These are phyloP conservation scores for Nothobranchius kuhntae DNA, from an alignment of 2,113 vertebrate genomes.

Conservation along the genomic window DNA sequence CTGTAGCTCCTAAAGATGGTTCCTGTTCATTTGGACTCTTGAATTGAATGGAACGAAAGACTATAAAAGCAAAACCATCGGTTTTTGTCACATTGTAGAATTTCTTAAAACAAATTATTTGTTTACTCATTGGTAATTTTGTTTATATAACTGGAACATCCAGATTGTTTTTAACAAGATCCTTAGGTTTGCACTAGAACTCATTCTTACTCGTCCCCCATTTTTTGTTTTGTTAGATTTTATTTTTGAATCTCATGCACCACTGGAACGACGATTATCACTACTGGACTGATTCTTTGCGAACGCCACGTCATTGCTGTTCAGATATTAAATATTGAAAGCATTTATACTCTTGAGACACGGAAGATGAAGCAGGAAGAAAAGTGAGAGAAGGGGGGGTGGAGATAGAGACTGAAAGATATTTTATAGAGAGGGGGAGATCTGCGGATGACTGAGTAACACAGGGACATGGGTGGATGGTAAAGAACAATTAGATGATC, in stretches of 20 bases:
- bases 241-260: constrained; percentile 44
- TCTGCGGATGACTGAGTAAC: constrained; percentile 39
- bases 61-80: constrained; percentile 15
- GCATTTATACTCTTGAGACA: constrained; percentile 57
- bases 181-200: constrained; percentile 71
- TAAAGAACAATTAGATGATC: constrained; percentile 71
- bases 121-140: constrained; percentile 58
- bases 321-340: constrained; percentile 68
- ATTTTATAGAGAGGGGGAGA: constrained; percentile 48
- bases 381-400: constrained; percentile 10
- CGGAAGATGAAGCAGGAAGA: constrained; percentile 39
- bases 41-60: constrained; percentile 60
- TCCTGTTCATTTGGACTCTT: constrained; percentile 46
- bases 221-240: constrained; percentile 5
- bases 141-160: constrained; percentile 63
- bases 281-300: constrained; percentile 52
- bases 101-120: constrained; percentile 46
- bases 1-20: constrained; percentile 38
- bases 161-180: constrained; percentile 52
- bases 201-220: constrained; percentile 30
- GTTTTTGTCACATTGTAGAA: constrained; percentile 29
- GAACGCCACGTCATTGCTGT: constrained; percentile 51
- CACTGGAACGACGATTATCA: constrained; percentile 58
- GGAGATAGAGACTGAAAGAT: constrained; percentile 41
- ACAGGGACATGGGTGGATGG: constrained; percentile 49